These are phyloP conservation scores for Ardeotis arabs DNA, from an alignment of 2,113 vertebrate species.

Conservation along the genomic window DNA sequence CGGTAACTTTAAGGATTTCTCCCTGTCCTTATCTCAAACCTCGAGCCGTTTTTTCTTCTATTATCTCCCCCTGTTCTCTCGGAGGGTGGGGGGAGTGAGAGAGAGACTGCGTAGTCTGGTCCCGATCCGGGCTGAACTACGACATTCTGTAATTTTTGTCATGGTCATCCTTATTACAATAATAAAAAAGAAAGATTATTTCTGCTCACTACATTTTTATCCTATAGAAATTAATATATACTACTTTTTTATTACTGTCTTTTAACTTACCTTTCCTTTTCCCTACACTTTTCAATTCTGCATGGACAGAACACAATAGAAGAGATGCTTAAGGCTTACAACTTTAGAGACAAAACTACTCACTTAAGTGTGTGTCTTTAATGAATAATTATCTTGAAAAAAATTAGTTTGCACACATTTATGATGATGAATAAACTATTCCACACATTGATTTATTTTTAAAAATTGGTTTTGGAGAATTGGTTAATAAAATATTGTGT, in stretches of 20 bases:
- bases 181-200: neutral
- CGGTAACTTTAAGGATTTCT: no score
- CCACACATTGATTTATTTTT: neutral
- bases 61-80: no score
- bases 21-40: no score
- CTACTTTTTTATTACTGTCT: neutral
- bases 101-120: no score
- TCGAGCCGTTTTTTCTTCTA: no score
- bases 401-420: neutral
- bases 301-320: neutral
- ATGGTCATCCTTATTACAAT: neutral
- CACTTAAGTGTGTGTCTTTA: neutral
- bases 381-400: neutral
- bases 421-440: neutral
- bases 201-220: neutral
- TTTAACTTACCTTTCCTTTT: neutral
- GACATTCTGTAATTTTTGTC: neutral
- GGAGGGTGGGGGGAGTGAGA: no score
- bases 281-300: neutral
- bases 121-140: no score
- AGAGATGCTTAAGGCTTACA: neutral
- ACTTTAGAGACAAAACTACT: neutral
- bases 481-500: neutral
- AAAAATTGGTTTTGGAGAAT: accelerated
- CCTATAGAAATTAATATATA: neutral